These are phyloP conservation scores for Echiichthys vipera DNA, from an alignment of 2,797 vertebrate species.

Conservation along the genomic window DNA sequence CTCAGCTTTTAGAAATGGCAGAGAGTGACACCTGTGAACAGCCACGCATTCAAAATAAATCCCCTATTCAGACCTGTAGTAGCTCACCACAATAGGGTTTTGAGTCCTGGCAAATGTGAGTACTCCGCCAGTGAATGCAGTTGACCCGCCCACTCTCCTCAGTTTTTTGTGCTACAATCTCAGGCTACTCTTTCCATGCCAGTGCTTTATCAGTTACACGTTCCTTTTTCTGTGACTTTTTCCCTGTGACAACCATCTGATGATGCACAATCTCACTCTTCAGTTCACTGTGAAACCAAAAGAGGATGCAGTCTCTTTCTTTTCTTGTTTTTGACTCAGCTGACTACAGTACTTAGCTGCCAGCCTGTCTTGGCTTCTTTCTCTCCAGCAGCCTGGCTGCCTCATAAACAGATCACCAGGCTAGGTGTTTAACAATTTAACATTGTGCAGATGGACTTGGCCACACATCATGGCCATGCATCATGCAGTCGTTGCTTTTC, in stretches of 20 bases:
- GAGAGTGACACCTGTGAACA: conserved; percentile 39
- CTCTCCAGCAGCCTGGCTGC: conserved; percentile 5
- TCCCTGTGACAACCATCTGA: conserved; percentile 39
- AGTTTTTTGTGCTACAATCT: conserved; percentile 30
- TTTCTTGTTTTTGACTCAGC: conserved; percentile 43
- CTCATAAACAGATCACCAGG: conserved; percentile 19
- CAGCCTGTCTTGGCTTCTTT: conserved; percentile 15
- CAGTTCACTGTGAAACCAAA: conserved; percentile 47
- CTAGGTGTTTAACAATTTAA: conserved; percentile 13
- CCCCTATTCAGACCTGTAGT: conserved; percentile 17
- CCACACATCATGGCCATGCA: neutral
- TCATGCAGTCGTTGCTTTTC: neutral
- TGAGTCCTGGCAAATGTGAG: conserved; percentile 18
- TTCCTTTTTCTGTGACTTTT: no score
- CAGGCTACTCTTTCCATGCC: conserved; percentile 28
- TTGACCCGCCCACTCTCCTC: conserved; percentile 24
- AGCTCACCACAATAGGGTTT: conserved; percentile 22
- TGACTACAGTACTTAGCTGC: conserved; percentile 14
- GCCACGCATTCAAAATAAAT: conserved; percentile 44
- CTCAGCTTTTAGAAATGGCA: conserved; percentile 45
- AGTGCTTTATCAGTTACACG: conserved; percentile 40
- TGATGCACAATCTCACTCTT: conserved; percentile 27
- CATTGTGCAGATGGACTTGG: conserved; percentile 18
- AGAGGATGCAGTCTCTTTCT: conserved; percentile 30
- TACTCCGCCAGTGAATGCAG: conserved; percentile 2